Evolutionary conservation across 2,113 vertebrate species (phyloP).

Genomic region (Coreoperca whiteheadi): DNA sequence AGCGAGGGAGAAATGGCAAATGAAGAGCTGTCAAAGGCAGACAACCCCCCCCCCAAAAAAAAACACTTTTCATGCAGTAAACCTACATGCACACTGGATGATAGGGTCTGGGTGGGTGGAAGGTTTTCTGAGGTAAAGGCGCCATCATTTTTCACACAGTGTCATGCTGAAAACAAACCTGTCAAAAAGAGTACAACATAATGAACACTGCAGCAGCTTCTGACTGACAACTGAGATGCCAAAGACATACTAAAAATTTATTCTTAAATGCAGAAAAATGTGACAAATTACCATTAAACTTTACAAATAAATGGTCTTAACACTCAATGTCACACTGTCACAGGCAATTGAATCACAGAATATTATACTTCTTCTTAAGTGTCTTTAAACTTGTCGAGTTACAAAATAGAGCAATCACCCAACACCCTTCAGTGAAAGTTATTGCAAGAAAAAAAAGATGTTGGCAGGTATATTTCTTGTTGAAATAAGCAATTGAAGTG

Average conservation of each 20-base stretch:
- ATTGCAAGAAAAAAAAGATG: neutral
- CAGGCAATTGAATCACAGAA: neutral
- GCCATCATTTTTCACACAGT: slow-evolving; percentile 80
- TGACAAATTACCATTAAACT: neutral
- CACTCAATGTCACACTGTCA: neutral
- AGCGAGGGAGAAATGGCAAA: neutral
- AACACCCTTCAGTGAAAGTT: slow-evolving; percentile 18
- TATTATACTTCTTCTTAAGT: neutral
- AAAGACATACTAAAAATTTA: neutral
- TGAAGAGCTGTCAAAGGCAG: slow-evolving; percentile 33
- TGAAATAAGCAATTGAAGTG: slow-evolving; percentile 38
- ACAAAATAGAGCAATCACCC: slow-evolving; percentile 26
- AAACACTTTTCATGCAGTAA: slow-evolving; percentile 13
- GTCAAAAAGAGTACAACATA: neutral
- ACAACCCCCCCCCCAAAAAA: neutral
- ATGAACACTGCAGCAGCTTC: neutral
- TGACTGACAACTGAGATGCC: slow-evolving; percentile 23
- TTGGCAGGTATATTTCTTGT: slow-evolving; percentile 14
- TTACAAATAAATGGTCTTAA: neutral
- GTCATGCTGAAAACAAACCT: slow-evolving; percentile 81
- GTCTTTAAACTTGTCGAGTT: neutral
- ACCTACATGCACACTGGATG: slow-evolving; percentile 23
- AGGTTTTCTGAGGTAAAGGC: slow-evolving; percentile 80
- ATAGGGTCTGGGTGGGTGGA: slow-evolving; percentile 76
- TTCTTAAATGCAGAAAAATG: slow-evolving; percentile 1